Base-by-base conservation (phyloP, 53 echinoderm and acorn worm species). In the Astropecten irregularis region DNA sequence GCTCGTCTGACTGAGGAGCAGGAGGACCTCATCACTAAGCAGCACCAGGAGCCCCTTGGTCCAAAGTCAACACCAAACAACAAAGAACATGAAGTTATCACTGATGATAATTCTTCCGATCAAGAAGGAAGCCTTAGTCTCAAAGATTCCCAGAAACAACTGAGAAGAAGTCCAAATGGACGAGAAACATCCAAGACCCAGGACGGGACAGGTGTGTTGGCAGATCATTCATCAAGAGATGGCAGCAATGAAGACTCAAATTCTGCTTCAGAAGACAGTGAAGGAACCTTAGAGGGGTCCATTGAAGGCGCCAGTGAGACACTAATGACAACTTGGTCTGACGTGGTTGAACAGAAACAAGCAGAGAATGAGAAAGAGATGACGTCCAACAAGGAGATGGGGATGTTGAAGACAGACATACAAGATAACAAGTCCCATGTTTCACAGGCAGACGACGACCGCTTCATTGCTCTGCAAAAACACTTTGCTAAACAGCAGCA, bases 281-380 rank as follows among this genome's bases (percentile, higher is more conserved):
- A 77, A 11, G 27, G 18, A 15, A 77, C 77, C 27, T 27, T 77
- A 14, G 77, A 77, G 36, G 77, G 61, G 11, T 42, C 42, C 28
- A 9, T 61, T 19, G 77, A 58, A n/a, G 77, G 46, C 16, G 55
- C 53, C 4, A 40, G 53, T 36, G 71, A 76, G 50, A 91, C 74
- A 34, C 84, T 66, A 71, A 88, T 91, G 91, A 91, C 91, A 53
- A 91, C 91, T 9, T 91, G 91, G 91, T 79, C 91, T 22, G 88
- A 88, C 64, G 67, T 91, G 32, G 49, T 84, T 52, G 88, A 83
- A 53, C 91, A 88, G 53, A 89, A 70, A 69, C 89, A 83, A 57
- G 66, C 74, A 5, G 66, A 86, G 64, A 76, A 16, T 37, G 68
- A 25, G 48, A 61, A 31, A 34, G 60, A n/a, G 13, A 30, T 3